These are phyloP conservation scores for Sceloporus undulatus DNA, from an alignment of 2,113 vertebrate species.

Conservation along the genomic window DNA sequence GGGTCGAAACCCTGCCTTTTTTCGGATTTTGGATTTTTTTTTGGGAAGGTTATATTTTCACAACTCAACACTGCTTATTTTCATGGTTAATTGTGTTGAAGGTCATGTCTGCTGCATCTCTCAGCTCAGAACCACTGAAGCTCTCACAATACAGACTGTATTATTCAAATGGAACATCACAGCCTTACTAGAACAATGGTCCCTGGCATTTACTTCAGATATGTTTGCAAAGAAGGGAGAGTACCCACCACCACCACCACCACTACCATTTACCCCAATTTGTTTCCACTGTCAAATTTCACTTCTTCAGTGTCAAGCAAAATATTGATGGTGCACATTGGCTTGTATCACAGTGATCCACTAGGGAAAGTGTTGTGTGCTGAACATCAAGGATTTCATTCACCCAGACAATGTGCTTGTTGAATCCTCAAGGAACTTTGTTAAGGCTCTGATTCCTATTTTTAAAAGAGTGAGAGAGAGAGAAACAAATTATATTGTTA, in stretches of 20 bases:
- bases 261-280: slow-evolving; percentile 51
- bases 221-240: slow-evolving; percentile 60
- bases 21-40: slow-evolving; percentile 26
- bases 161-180: slow-evolving; percentile 28
- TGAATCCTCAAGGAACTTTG: slow-evolving; percentile 38
- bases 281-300: slow-evolving; percentile 41
- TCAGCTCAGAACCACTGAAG: slow-evolving; percentile 5
- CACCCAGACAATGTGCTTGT: slow-evolving; percentile 66
- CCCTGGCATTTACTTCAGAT: slow-evolving; percentile 53
- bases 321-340: slow-evolving; percentile 67
- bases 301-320: slow-evolving; percentile 67
- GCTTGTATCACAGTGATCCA: slow-evolving; percentile 78
- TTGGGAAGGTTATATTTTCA: slow-evolving; percentile 40
- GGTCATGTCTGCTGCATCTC: slow-evolving; percentile 16
- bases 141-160: slow-evolving; percentile 3
- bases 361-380: slow-evolving; percentile 71
- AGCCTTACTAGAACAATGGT: slow-evolving; percentile 22
- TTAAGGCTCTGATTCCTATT: slow-evolving; percentile 71
- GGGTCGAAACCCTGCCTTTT: slow-evolving; percentile 16
- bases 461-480: neutral
- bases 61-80: slow-evolving; percentile 25
- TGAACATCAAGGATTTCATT: slow-evolving; percentile 61
- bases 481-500: neutral
- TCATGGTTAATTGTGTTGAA: slow-evolving; percentile 33
- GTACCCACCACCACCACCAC: slow-evolving; percentile 19